Evolutionary conservation across 2,113 vertebrate genomes (phyloP).

Genomic region (human (Homo sapiens)): DNA sequence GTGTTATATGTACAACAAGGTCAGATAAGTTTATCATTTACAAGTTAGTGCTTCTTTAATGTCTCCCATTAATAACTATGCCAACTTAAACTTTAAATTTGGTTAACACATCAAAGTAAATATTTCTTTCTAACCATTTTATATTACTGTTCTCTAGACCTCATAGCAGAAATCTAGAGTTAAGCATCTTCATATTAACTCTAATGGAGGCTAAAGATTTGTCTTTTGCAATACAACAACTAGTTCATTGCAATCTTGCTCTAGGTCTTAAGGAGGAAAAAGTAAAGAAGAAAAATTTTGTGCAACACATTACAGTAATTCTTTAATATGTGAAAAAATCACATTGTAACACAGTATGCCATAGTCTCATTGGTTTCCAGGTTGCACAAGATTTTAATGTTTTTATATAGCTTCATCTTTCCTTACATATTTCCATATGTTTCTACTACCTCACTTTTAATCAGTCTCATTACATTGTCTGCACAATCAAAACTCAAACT

Average conservation of each 20-base stretch:
- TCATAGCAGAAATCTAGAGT: not conserved
- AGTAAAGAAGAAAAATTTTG: not conserved
- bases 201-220: not conserved
- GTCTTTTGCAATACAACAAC: constrained; percentile 41
- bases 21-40: not conserved
- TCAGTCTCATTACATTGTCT: constrained; percentile 42
- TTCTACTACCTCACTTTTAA: constrained; percentile 67
- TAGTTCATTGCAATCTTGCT: constrained; percentile 21
- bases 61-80: not conserved
- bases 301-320: constrained; percentile 24
- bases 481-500: constrained; percentile 67
- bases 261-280: not conserved
- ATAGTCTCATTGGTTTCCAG: constrained; percentile 52
- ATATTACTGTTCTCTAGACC: not conserved
- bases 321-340: constrained; percentile 44
- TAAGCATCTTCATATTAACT: not conserved
- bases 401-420: constrained; percentile 43
- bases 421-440: constrained; percentile 53
- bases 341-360: constrained; percentile 37
- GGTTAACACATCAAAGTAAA: not conserved
- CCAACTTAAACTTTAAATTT: not conserved
- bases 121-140: not conserved
- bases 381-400: constrained; percentile 42
- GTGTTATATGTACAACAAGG: not conserved
- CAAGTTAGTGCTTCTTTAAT: not conserved